These are phyloP conservation scores for Eulemur rufifrons DNA, from an alignment of 2,113 vertebrate species.

Conservation along the genomic window DNA sequence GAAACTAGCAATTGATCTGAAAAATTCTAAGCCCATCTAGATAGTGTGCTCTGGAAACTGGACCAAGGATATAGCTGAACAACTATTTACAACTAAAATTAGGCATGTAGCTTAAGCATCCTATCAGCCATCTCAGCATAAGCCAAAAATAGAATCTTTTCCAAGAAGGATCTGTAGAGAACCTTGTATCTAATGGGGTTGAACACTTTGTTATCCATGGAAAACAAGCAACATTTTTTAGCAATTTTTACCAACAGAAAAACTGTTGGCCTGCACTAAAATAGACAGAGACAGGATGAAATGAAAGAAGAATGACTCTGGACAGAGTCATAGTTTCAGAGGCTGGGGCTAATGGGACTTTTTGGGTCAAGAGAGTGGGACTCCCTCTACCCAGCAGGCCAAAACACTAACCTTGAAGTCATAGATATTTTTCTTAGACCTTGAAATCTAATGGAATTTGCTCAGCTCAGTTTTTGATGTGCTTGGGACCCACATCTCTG, in stretches of 20 bases:
- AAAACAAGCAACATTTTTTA: not conserved
- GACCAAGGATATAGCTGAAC: not conserved
- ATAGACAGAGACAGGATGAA: not conserved
- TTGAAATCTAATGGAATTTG: not conserved
- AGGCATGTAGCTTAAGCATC: not conserved
- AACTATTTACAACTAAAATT: not conserved
- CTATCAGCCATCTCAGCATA: not conserved
- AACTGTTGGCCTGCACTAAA: not conserved
- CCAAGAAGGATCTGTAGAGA: not conserved
- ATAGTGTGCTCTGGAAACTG: not conserved
- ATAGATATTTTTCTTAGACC: not conserved
- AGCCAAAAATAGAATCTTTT: not conserved
- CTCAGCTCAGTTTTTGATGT: not conserved
- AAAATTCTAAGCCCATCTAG: not conserved
- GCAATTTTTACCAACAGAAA: not conserved
- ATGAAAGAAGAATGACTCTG: not conserved
- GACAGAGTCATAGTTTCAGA: not conserved
- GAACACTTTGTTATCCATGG: too few species aligned
- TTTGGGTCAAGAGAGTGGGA: not conserved
- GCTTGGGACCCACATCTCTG: not conserved
- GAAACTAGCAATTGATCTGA: not conserved
- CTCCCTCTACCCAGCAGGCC: not conserved
- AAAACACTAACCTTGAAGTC: not conserved
- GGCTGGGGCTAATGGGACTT: not conserved
- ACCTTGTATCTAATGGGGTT: not conserved